phyloP scores from a whole-genome alignment of 2,113 vertebrate genomes.

The Acrocephalus arundinaceus region DNA sequence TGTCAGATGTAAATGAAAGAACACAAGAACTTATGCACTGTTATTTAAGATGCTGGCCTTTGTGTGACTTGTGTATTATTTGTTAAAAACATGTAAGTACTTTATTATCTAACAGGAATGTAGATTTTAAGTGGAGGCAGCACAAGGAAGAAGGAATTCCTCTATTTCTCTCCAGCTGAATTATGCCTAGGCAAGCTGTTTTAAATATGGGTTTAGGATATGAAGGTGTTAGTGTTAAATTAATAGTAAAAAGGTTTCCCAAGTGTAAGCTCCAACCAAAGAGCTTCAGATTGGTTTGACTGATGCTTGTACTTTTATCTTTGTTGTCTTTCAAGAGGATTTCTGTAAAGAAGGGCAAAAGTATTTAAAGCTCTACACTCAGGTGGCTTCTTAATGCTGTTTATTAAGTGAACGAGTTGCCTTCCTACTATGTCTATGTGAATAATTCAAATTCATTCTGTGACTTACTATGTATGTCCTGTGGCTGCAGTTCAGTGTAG shows the following conservation, averaged over 20 bases:
- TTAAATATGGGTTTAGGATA: not conserved
- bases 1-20: not conserved
- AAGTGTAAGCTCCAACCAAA: not conserved
- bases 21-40: not conserved
- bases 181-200: not conserved
- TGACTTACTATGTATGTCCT: not conserved
- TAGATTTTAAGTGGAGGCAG: not conserved
- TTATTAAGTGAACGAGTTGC: not conserved
- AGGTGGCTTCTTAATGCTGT: not conserved
- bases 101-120: not conserved
- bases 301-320: not conserved
- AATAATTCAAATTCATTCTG: not conserved
- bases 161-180: not conserved
- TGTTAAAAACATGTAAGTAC: not conserved
- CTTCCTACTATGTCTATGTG: not conserved
- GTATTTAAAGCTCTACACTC: not conserved
- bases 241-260: not conserved
- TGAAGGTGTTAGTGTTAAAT: not conserved
- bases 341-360: not conserved
- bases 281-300: not conserved
- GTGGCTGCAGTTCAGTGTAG: not conserved
- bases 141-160: not conserved
- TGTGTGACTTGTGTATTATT: not conserved
- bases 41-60: not conserved
- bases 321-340: not conserved